Evolutionary conservation across 2,797 vertebrate species (phyloP), one percentile per base, ranked within the genome.

Genomic region (Fundulus diaphanus): DNA sequence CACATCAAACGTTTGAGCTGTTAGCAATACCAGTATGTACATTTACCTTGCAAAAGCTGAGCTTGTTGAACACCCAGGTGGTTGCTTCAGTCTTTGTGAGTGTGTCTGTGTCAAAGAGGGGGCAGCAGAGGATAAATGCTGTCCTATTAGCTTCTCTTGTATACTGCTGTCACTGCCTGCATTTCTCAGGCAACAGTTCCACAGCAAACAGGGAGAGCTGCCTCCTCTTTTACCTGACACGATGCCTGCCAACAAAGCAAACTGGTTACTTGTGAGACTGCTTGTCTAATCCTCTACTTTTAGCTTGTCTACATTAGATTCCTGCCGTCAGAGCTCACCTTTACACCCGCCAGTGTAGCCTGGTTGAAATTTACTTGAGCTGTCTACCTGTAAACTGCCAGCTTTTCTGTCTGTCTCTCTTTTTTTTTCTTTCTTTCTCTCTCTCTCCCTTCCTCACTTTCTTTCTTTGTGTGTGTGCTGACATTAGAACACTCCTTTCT

Each of bases 401-500:
- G 91, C 68, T 82, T 79, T 80, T 54, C 83, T 52, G 82, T 44
- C 46, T 78, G 59, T 61, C 82, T 46, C 82, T 61, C 81, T 31
- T 7, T 57, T 11, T 29, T 7, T 29, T 57, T 61, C 33, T 37
- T 12, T 61, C 59, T 37, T 24, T 59, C 13, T 12, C 42, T 44
- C 42, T 12, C 42, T 44, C 42, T 0, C 42, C 12, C 42, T 44
- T 12, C 12, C 42, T 44, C 3, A 7, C 42, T 44, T 44, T 44
- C 3, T 42, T 42, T 42, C 42, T 42, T 42, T 48, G 18, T 81
- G 68, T 63, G 44, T 82, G 91, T 85, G 88, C 89, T 92, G 93
- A 94, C 86, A 96, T 96, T 95, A 96, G 93, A 79, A 94, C 85
- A 87, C 96, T 70, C 90, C 93, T 89, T 93, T 96, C 96, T 92